Percentiles rank a stretch among this genome's conserved stretches.
These are phyloP conservation scores for Agriopis marginaria DNA, from an alignment of 2,888 invertebrate species.

Conservation along the genomic window DNA sequence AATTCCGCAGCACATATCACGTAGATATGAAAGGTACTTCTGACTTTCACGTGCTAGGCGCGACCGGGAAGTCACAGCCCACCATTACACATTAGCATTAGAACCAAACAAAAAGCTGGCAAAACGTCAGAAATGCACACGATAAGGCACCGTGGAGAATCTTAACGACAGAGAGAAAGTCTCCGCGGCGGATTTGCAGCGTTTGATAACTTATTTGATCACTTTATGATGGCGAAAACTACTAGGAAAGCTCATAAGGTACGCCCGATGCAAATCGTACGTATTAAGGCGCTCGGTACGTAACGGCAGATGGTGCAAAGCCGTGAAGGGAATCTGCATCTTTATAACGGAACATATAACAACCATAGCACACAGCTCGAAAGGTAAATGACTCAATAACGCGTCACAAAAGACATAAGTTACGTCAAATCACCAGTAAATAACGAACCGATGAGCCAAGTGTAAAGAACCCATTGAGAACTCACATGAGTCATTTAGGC, in stretches of 20 bases:
- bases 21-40: background rate
- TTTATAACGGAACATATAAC: constrained; percentile 73
- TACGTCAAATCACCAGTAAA: constrained; percentile 52
- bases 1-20: constrained; percentile 6
- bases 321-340: constrained; percentile 39
- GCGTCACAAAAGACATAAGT: constrained; percentile 47
- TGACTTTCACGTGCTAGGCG: constrained; percentile 39
- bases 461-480: constrained; percentile 72
- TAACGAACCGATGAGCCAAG: constrained; percentile 62
- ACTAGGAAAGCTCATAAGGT: constrained; percentile 78
- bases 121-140: constrained; percentile 68
- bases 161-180: constrained; percentile 78
- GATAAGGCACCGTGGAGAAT: constrained; percentile 73
- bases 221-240: constrained; percentile 84
- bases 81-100: constrained; percentile 71
- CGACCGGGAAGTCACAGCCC: constrained; percentile 58
- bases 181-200: constrained; percentile 71
- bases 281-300: constrained; percentile 63
- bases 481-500: constrained; percentile 78
- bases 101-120: constrained; percentile 73
- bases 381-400: constrained; percentile 73
- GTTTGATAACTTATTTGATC: constrained; percentile 83
- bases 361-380: constrained; percentile 55
- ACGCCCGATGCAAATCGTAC: constrained; percentile 75
- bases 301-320: constrained; percentile 59